These are phyloP conservation scores for Aselliscus stoliczkanus DNA, from an alignment of 2,797 vertebrate genomes.

Conservation along the genomic window DNA sequence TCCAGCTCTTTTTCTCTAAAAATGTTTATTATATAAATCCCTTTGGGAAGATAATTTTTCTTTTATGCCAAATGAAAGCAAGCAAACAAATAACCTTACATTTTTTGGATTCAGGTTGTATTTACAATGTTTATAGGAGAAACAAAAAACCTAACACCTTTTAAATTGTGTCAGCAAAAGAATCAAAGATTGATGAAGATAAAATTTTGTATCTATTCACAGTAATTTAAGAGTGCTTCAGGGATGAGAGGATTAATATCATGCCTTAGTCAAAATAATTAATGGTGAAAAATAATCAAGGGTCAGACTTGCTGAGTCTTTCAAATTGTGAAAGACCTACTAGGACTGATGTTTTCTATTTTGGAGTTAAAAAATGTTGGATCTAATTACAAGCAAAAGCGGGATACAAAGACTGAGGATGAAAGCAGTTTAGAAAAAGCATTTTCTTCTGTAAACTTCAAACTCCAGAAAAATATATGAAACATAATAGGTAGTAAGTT, in stretches of 20 bases:
- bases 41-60: not conserved
- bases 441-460: conserved; percentile 11
- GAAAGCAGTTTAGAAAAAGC: not conserved
- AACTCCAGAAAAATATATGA: not conserved
- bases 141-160: not conserved
- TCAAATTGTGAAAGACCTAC: not conserved
- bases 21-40: not conserved
- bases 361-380: not conserved
- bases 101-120: not conserved
- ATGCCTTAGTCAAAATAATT: conserved; percentile 23
- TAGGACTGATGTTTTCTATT: not conserved
- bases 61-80: not conserved
- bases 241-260: not conserved
- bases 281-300: conserved; percentile 12
- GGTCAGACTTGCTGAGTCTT: not conserved
- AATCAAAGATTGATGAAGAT: not conserved
- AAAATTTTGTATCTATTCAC: not conserved
- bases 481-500: not conserved
- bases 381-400: not conserved
- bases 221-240: not conserved
- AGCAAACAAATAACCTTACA: not conserved
- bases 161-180: not conserved
- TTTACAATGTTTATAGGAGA: not conserved
- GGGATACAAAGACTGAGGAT: not conserved
- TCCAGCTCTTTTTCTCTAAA: not conserved